phyloP scores from a whole-genome alignment of 2,113 vertebrate species.

The Caretta caretta region DNA sequence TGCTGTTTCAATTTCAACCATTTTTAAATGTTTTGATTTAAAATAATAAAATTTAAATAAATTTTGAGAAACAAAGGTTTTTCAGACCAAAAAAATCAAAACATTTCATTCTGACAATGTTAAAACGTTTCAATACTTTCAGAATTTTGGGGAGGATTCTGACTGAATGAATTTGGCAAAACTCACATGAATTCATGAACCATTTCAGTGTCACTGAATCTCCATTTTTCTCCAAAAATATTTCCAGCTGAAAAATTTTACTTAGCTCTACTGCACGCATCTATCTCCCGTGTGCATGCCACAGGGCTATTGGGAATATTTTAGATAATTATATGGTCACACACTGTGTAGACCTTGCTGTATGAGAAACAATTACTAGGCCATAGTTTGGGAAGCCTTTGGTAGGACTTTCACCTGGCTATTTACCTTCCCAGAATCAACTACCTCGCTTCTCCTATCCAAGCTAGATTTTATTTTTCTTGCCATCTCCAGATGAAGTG shows the following conservation, averaged over 20 bases:
- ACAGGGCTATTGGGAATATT: rapidly evolving
- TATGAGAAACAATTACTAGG: not conserved
- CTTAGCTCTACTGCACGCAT: not conserved
- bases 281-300: not conserved
- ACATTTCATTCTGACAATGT: not conserved
- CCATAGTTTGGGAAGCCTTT: not conserved
- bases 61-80: not conserved
- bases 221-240: not conserved
- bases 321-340: not conserved
- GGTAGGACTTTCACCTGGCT: not conserved
- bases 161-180: not conserved
- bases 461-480: not conserved
- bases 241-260: not conserved
- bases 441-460: not conserved
- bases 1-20: not conserved
- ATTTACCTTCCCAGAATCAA: not conserved
- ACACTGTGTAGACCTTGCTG: not conserved
- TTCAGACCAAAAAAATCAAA: not conserved
- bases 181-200: not conserved
- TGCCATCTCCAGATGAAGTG: not conserved
- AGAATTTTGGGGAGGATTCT: not conserved
- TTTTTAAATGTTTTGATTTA: not conserved
- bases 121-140: not conserved
- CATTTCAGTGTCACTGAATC: not conserved
- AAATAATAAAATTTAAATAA: not conserved